Conservation (phyloP, 2,113 vertebrate species). For the Plotosus lineatus region DNA sequence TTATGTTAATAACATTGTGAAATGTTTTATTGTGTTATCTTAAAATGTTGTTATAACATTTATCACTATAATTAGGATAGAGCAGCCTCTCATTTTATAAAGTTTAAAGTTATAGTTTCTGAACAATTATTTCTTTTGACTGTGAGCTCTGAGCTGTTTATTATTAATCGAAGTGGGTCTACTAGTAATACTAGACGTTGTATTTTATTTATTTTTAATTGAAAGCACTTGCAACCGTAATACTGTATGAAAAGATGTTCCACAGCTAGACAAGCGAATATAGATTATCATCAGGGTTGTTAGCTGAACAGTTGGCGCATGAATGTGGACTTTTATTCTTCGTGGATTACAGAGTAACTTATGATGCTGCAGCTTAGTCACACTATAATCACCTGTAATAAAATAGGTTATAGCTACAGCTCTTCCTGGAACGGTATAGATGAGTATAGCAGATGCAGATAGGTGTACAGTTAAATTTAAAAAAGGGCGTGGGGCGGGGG, state of each 20-base stretch:
- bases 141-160: background rate
- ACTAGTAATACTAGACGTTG: no score
- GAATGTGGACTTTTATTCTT: slow-evolving; percentile 62
- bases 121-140: background rate
- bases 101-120: background rate
- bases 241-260: slow-evolving; percentile 21
- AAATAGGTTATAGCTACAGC: slow-evolving; percentile 10
- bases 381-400: background rate
- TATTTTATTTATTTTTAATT: slow-evolving; percentile 29
- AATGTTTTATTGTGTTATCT: no score
- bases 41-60: no score
- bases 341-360: slow-evolving; percentile 64
- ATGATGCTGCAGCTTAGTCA: slow-evolving; percentile 2
- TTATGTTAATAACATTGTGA: no score
- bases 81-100: background rate
- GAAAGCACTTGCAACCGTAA: slow-evolving; percentile 6
- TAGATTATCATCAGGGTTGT: slow-evolving; percentile 54
- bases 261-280: slow-evolving; percentile 45
- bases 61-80: background rate
- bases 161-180: no score
- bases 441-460: no score
- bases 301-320: slow-evolving; percentile 52
- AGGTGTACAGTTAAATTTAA: no score
- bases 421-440: background rate
- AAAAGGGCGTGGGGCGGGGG: no score